A percentile compares a stretch with the other conserved stretches of the same genome.
Conservation (phyloP, 2,888 invertebrate species). For the Julus scanicus region DNA sequence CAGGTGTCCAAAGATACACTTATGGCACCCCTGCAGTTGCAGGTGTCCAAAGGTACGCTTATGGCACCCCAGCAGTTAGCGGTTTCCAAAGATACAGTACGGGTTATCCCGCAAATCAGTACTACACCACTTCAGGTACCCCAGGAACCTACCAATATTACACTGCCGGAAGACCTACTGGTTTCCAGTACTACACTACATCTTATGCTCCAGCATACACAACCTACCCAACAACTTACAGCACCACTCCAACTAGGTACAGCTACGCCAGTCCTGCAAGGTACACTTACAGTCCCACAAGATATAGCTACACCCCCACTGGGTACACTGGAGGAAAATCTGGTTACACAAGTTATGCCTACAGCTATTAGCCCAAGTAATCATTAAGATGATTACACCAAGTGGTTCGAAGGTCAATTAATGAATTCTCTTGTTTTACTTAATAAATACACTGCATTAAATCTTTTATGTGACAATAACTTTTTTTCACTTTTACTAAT, state of each 20-base stretch:
- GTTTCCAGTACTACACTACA: constrained; percentile 34
- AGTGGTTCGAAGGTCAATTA: no score
- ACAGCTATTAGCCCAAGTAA: not conserved
- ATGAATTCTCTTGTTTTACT: no score
- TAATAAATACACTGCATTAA: no score
- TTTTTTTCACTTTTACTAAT: no score
- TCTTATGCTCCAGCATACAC: not conserved
- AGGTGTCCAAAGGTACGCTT: not conserved
- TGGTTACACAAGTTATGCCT: not conserved
- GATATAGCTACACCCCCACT: not conserved
- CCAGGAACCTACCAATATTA: not conserved
- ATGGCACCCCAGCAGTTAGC: not conserved
- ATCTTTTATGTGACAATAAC: no score
- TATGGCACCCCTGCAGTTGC: not conserved
- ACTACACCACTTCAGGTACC: not conserved
- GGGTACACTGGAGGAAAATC: not conserved
- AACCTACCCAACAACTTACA: not conserved
- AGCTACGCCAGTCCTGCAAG: not conserved
- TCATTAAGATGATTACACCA: no score
- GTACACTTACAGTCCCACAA: constrained; percentile 13
- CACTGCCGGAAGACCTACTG: not conserved
- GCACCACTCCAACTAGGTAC: not conserved
- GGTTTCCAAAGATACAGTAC: not conserved
- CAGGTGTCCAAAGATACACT: not conserved
- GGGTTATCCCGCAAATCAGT: not conserved